Conservation (phyloP, 64 coral and sea anemone species). For the Dendronephthya gigantea region DNA sequence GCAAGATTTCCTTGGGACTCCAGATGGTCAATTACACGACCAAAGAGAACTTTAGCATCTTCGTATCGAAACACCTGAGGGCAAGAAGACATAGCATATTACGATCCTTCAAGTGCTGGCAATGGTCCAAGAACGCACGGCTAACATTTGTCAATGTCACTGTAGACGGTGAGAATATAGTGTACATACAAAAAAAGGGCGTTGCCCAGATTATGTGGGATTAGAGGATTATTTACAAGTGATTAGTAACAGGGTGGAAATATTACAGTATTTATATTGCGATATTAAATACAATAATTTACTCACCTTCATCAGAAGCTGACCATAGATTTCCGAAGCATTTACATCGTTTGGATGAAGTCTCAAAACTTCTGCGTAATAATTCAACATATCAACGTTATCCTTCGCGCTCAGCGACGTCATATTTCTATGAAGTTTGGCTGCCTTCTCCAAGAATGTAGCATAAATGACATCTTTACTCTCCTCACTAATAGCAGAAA, state of each 20-base stretch:
- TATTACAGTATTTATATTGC: background rate
- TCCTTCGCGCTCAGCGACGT: background rate
- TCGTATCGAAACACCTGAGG: conserved; percentile 4
- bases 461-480: background rate
- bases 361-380: background rate
- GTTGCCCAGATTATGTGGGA: too few species aligned
- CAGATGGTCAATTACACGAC: background rate
- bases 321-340: background rate
- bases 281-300: background rate
- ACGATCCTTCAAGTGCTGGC: too few species aligned
- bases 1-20: background rate
- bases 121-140: too few species aligned
- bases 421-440: background rate
- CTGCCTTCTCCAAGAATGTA: background rate
- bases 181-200: too few species aligned
- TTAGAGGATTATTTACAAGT: too few species aligned
- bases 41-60: background rate
- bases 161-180: too few species aligned
- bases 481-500: background rate
- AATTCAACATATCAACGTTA: conserved; percentile 16
- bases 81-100: too few species aligned
- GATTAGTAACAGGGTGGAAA: too few species aligned
- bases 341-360: background rate
- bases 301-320: conserved; percentile 14
- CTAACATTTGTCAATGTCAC: too few species aligned